Percentiles rank a stretch among this genome's conserved stretches.
Conservation (phyloP, 2,113 vertebrate genomes). For the Tragulus kanchil region DNA sequence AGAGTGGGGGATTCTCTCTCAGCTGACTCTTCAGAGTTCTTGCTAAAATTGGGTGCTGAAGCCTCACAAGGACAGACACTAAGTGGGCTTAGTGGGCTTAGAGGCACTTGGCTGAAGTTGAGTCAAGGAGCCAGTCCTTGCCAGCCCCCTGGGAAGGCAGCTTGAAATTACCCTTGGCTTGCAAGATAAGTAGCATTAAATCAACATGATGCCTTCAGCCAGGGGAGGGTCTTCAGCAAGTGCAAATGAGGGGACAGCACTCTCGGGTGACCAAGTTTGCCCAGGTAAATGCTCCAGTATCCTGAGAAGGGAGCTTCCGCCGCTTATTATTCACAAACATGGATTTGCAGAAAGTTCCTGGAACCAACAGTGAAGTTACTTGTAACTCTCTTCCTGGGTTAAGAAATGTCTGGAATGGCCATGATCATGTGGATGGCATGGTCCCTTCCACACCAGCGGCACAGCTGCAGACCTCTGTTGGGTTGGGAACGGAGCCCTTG, state of each 20-base stretch:
- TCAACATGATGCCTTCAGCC: conserved; percentile 90
- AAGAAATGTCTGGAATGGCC: background rate
- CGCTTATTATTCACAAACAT: background rate
- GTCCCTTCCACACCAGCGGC: too few species aligned
- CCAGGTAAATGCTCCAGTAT: too few species aligned
- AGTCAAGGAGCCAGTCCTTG: background rate
- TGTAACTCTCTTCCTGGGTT: background rate
- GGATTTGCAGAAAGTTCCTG: background rate
- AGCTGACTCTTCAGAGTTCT: background rate
- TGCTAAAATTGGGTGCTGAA: background rate
- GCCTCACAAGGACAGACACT: background rate
- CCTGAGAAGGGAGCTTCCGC: background rate
- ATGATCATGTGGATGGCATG: background rate
- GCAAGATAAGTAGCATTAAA: conserved; percentile 92
- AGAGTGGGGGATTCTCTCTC: too few species aligned
- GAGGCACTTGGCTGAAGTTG: background rate
- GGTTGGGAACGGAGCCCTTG: background rate
- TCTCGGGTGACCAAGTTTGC: background rate
- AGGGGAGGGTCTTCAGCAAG: background rate
- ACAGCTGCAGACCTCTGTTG: background rate
- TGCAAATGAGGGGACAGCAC: background rate
- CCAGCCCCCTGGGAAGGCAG: rapidly evolving
- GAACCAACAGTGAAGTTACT: background rate
- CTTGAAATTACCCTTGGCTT: conserved; percentile 78
- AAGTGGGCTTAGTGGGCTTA: background rate